Evolutionary conservation across 2,888 invertebrate genomes (phyloP).

Genomic region (Frankliniella intonsa): DNA sequence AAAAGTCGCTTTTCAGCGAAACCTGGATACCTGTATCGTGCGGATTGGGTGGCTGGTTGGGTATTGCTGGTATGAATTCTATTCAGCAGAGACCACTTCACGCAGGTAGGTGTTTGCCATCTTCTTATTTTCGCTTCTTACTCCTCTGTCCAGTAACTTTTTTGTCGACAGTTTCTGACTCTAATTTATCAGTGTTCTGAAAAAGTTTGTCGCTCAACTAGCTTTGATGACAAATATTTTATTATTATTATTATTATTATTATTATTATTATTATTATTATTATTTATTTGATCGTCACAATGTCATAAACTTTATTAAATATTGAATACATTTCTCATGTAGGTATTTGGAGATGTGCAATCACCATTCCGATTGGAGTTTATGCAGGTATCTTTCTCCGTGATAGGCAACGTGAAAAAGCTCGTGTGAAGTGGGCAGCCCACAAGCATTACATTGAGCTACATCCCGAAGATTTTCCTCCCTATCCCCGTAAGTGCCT

Average conservation of each 20-base stretch:
- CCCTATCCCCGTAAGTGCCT: constrained; percentile 50
- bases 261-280: neutral
- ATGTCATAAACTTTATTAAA: neutral
- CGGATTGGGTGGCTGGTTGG: neutral
- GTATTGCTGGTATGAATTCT: neutral
- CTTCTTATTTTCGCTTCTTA: too few species aligned
- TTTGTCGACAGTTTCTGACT: neutral
- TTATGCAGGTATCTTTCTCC: constrained; percentile 46
- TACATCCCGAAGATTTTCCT: constrained; percentile 73
- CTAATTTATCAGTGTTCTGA: neutral
- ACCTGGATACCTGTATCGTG: neutral
- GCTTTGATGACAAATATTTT: neutral
- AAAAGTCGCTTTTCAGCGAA: neutral
- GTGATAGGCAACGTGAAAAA: constrained; percentile 53
- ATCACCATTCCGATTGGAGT: constrained; percentile 44
- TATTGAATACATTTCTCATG: neutral
- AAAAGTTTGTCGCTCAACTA: neutral
- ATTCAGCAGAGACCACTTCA: neutral
- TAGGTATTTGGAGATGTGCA: constrained; percentile 54
- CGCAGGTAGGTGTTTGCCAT: neutral
- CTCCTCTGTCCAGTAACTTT: too few species aligned
- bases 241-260: neutral
- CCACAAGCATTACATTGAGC: constrained; percentile 62
- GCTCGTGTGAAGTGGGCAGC: constrained; percentile 69
- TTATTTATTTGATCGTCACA: neutral